phyloP scores from a whole-genome alignment of 2,113 vertebrate species.

The Alaudala cheleensis region DNA sequence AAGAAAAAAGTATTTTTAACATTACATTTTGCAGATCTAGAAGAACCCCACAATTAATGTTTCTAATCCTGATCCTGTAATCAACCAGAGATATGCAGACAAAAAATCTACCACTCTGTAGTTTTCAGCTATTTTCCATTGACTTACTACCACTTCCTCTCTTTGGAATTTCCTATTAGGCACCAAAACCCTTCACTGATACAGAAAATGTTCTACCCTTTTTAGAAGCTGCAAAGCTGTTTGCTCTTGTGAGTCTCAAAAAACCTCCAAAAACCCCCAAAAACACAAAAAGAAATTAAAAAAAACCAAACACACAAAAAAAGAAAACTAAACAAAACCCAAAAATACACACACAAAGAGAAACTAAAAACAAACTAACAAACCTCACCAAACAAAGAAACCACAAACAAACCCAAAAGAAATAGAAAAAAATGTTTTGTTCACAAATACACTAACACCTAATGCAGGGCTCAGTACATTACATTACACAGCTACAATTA shows the following conservation, averaged over 20 bases:
- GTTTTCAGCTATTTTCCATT: neutral
- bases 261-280: neutral
- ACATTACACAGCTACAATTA: neutral
- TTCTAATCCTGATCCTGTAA: neutral
- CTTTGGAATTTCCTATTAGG: neutral
- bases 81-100: neutral
- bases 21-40: neutral
- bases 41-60: neutral
- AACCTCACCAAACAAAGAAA: neutral
- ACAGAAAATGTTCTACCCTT: neutral
- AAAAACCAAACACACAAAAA: no score
- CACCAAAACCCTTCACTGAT: accelerated
- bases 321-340: neutral
- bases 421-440: neutral
- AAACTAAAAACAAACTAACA: no score
- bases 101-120: neutral
- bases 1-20: neutral
- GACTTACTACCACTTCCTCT: neutral
- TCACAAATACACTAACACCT: neutral
- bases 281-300: neutral
- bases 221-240: neutral
- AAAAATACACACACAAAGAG: neutral
- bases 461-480: neutral
- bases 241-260: neutral
- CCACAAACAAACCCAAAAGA: neutral